Evolutionary conservation across 2,113 vertebrate genomes (phyloP), one percentile per base, ranked within the genome.

Genomic region (Crotalus tigris): DNA sequence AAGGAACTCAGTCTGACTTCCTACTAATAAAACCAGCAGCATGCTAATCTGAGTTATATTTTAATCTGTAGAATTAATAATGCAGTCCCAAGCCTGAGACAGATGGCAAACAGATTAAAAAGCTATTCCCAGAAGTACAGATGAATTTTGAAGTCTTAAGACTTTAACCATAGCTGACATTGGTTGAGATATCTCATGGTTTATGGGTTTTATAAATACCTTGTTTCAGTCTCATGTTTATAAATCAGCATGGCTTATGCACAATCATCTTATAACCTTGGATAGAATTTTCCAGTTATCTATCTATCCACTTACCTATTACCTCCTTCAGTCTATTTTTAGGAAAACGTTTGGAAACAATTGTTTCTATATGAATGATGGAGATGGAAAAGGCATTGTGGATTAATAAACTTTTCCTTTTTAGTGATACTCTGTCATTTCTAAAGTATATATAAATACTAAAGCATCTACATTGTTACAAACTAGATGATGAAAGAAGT

Each of bases 91-190:
- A 86, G 95, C 95, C 96, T 96, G 95, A 96, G 86, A 96, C 97
- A 97, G 96, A 98, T 97, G 96, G 96, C 92, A 94, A 96, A 61
- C 2, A 91, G 69, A 96, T 58, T 91, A 95, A 91, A 95, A 96
- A 96, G 26, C 19, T 92, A 90, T 87, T 86, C 92, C 29, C 54
- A 46, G 91, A 93, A 96, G 93, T 94, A 54, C 89, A 64, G 91
- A 33, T 0, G 44, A 94, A 17, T 93, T 93, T 95, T 96, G 92
- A 96, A 97, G 94, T 97, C 93, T 95, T 94, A 26, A 11, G 8
- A 5, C 69, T 85, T 75, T 93, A 95, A 92, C 85, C 93, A 95
- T 96, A 97, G 96, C 97, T 97, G 96, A 95, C 94, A 53, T 12
- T 90, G 90, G 59, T 61, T 96, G 61, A 94, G 81, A 4, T 23